Base-by-base conservation (phyloP, 2,888 invertebrate genomes). In the Tuberolachnus salignus region DNA sequence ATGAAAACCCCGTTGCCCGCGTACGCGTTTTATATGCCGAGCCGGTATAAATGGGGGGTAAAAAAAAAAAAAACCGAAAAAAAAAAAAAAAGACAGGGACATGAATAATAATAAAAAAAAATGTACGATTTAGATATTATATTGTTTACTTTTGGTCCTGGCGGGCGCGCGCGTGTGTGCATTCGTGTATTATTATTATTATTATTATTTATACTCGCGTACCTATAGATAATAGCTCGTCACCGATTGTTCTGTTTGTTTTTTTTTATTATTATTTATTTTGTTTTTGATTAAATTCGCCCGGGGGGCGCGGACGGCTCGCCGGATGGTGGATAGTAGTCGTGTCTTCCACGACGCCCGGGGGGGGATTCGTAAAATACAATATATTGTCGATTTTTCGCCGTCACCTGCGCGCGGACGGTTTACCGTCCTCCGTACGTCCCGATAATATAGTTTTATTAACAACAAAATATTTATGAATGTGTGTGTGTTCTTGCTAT, bases 381-480 rank as follows among this genome's bases (percentile, higher is more conserved):
- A 11, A 42, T 42, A 44, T 44, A 19, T 61, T 55, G 16, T 23
- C 42, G 46, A 46, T 59, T 61, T 61, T 61, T 61, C 49, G 26
- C 4, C 34, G 49, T 61, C 44, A 44, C 73, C 72, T 59, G 53
- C 23, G 14, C 3, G 2, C 21, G 34, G 34, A 11, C 1, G n/a
- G 51, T 23, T 16, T 19, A 8, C 57, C 26, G 4, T 14, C 59
- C 16, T 16, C 26, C 1, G 34, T 57, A 44, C 42, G 67, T 53
- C 67, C 49, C 26, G 26, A 61, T 61, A 71, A 53, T 51, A 69
- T 44, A 13, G 42, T 71, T 42, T n/a, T 55, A 26, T 44, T 64
- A 34, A 66, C 19, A 46, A 26, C 21, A 26, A 63, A 10, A 49
- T 21, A 61, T 13, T 0, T 55, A 16, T 23, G 23, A 6, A 34